Evolutionary conservation across 2,113 vertebrate species (phyloP).

Genomic region (Solea solea): DNA sequence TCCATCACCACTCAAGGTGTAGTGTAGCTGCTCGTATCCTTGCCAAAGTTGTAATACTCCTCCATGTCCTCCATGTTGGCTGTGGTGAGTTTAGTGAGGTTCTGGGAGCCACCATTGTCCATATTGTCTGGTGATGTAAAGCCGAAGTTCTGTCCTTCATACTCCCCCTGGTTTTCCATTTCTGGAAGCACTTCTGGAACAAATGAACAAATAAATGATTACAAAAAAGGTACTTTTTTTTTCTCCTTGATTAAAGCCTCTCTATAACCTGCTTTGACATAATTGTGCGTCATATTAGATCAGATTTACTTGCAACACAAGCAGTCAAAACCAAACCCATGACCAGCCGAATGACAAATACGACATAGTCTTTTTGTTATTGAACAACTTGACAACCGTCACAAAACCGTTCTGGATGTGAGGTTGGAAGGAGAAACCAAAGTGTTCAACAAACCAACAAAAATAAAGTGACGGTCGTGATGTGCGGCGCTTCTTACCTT

Average conservation of each 20-base stretch:
- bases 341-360: background rate
- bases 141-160: slow-evolving; percentile 89
- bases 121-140: slow-evolving; percentile 82
- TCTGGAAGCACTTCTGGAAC: slow-evolving; percentile 86
- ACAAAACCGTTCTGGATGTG: background rate
- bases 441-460: background rate
- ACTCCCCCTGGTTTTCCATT: slow-evolving; percentile 89
- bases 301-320: background rate
- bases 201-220: slow-evolving; percentile 6
- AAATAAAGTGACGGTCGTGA: background rate
- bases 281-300: background rate
- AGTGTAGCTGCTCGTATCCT: slow-evolving; percentile 80
- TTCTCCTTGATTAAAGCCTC: no score
- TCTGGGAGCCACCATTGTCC: slow-evolving; percentile 82
- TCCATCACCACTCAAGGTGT: slow-evolving; percentile 70
- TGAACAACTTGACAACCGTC: no score
- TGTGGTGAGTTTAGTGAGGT: slow-evolving; percentile 86
- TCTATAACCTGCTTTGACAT: background rate
- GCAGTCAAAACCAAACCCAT: background rate
- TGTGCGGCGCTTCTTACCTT: slow-evolving; percentile 81
- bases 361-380: background rate
- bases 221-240: background rate
- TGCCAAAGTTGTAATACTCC: slow-evolving; percentile 91
- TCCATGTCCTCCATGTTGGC: slow-evolving; percentile 95
- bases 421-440: background rate